Base-by-base conservation (phyloP, 1,140 invertebrate species). In the Dendroctonus ponderosae region DNA sequence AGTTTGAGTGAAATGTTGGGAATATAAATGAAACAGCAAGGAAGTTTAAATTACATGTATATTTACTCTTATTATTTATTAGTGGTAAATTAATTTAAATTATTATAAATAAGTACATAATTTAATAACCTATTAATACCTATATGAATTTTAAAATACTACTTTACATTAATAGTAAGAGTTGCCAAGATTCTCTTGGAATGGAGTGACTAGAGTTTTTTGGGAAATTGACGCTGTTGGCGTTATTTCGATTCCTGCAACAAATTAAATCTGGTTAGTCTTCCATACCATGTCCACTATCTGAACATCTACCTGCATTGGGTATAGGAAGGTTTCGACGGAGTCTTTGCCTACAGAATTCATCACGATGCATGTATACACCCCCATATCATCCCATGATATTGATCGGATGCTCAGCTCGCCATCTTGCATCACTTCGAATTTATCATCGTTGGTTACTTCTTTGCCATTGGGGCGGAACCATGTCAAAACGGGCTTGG, bases 341-440 rank as follows among this genome's bases (percentile, higher is more conserved):
- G 80, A 78, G 70, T 90, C 89, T 53, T 85, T 81, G 7, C 88
- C 89, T 40, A 83, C 79, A 2, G 78, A 71, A 76, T 92, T 93
- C 64, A 84, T 82, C 5, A 87, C 90, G 1, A 85, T 80, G 74
- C 92, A 95, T 4, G 82, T 86, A 80, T 88, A 94, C 7, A 80
- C 81, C 38, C 91, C 92, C 91, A 94, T 93, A 74, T 93, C 89
- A 9, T 81, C 78, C 89, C 90, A 94, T 12, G 79, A 80, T 11
- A 93, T 76, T 39, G 84, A 81, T 6, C 80, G 78, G 63, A 95
- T 91, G 3, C 89, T 71, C 5, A 95, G 80, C 72, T 90, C 88
- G 0, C 93, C 93, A 71, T 85, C 87, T 11, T 83, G 79, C 59
- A 89, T 80, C 3, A 90, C 74, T 6, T 56, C 75, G 60, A 88